phyloP scores from a whole-genome alignment of 1,140 invertebrate genomes.

The Hylaeus anthracinus region DNA sequence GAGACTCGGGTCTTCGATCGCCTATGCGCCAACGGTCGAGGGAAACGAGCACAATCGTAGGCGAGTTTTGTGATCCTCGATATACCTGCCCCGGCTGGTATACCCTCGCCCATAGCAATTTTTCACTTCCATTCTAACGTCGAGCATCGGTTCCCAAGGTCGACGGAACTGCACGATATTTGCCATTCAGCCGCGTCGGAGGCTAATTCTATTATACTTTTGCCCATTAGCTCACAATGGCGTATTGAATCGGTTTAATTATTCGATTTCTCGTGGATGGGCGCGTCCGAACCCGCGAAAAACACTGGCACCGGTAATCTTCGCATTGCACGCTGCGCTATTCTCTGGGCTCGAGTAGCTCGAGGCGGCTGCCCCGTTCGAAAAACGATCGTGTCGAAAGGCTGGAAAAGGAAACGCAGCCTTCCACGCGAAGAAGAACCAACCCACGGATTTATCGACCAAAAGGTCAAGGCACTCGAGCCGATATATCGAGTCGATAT shows the following conservation, averaged over 20 bases:
- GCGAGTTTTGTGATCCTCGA: slow-evolving; percentile 33
- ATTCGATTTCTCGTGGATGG: slow-evolving; percentile 7
- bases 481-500: slow-evolving; percentile 49
- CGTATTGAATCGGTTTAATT: slow-evolving; percentile 25
- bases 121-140: slow-evolving; percentile 23
- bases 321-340: too few species aligned
- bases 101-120: slow-evolving; percentile 22
- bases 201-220: slow-evolving; percentile 4
- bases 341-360: not conserved
- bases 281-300: not conserved
- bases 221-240: slow-evolving; percentile 6
- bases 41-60: slow-evolving; percentile 37
- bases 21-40: slow-evolving; percentile 6
- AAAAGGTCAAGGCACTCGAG: slow-evolving; percentile 60
- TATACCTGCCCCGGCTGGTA: slow-evolving; percentile 1
- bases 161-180: slow-evolving; percentile 18
- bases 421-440: slow-evolving; percentile 51
- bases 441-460: slow-evolving; percentile 50
- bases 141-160: slow-evolving; percentile 30
- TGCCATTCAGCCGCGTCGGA: not conserved
- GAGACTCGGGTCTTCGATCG: slow-evolving; percentile 39
- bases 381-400: slow-evolving; percentile 40
- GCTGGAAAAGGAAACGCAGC: slow-evolving; percentile 14
- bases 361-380: not conserved
- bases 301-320: not conserved